Conservation (phyloP, 2,113 vertebrate species). For the Ptilorrhoa leucosticta region DNA sequence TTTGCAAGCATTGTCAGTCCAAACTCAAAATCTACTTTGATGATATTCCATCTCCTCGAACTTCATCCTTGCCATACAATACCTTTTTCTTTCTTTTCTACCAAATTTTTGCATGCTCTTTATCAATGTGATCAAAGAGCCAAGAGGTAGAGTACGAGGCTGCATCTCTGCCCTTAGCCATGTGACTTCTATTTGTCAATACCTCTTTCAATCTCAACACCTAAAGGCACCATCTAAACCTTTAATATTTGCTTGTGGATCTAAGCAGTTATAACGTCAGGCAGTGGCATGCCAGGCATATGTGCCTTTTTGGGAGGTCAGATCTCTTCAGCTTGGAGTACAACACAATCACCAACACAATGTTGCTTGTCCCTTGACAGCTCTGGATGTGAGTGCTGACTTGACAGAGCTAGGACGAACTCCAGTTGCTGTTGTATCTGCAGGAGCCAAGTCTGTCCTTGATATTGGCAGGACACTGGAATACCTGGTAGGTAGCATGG, state of each 20-base stretch:
- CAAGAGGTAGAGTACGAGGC: background rate
- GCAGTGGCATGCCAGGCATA: background rate
- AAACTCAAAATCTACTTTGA: background rate
- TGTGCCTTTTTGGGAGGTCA: background rate
- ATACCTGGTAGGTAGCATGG: conserved; percentile 77
- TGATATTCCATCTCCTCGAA: background rate
- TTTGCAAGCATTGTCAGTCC: background rate
- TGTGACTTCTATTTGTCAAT: background rate
- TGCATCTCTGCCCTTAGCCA: background rate
- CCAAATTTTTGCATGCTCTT: background rate
- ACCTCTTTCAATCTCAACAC: background rate
- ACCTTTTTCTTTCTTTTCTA: background rate
- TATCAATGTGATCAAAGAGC: background rate
- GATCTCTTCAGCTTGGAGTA: background rate
- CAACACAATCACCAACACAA: background rate
- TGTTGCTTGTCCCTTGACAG: conserved; percentile 59
- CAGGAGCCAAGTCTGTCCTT: conserved; percentile 88
- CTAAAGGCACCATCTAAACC: background rate
- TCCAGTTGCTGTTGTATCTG: conserved; percentile 84
- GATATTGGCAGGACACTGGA: conserved; percentile 90
- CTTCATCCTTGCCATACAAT: background rate
- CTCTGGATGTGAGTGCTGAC: conserved; percentile 88
- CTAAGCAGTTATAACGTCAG: background rate
- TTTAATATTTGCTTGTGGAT: background rate
- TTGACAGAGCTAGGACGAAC: conserved; percentile 88